Evolutionary conservation across 1,140 invertebrate species (phyloP), one percentile per base, ranked within the genome.

Genomic region (Drosophila mojavensis): DNA sequence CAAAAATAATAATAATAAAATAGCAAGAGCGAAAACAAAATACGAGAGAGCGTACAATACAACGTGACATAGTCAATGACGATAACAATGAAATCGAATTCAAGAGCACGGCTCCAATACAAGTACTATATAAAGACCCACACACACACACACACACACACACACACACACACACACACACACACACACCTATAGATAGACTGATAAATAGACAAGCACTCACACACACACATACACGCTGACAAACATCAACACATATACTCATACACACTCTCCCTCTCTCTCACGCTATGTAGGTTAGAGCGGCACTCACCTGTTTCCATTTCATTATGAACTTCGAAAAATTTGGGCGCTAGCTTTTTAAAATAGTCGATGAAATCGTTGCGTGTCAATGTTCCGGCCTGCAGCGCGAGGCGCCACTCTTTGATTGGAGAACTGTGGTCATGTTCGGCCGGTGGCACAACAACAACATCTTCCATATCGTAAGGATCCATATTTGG

Each of bases 401-500:
- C 66, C 63, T 83, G 85, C 15, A 68, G 67, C 64, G 91, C 90
- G 6, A 91, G 74, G 45, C 91, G 88, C 91, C 91, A 91, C 65
- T 92, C 88, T 78, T 92, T 92, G 9, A 92, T 41, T 15, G 80
- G 88, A 7, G 89, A 82, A 39, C 50, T 77, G 66, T 67, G 70
- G 28, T 76, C 74, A 41, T 74, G 61, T 66, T 90, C 90, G 48
- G 69, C 53, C 39, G 70, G 78, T 54, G 90, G 90, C 36, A 71
- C 76, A 74, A 90, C 90, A 59, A 91, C 90, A 74, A 89, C 90
- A 78, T 90, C 90, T 54, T 91, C 90, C 83, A 91, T 82, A 79
- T 88, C 90, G 81, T 89, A 91, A 48, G 72, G 83, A 80, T 91
- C 90, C 90, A 91, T 91, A 55, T 65, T 65, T 64, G n/a, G 13